phyloP scores from a whole-genome alignment of 2,113 vertebrate genomes.

The Hippocampus abdominalis region DNA sequence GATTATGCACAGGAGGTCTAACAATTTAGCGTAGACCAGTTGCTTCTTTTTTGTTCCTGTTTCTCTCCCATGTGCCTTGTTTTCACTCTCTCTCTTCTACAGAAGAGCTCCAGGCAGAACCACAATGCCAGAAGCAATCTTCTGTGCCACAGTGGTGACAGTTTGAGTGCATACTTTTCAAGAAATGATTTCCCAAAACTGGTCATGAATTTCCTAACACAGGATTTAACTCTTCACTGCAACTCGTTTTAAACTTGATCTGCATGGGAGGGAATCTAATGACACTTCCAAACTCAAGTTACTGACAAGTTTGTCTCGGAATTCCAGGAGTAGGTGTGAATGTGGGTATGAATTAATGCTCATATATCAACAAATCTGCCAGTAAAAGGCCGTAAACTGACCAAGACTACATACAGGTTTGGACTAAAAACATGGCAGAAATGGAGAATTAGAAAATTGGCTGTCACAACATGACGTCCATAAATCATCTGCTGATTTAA shows the following conservation, averaged over 20 bases:
- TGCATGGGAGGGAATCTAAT: not conserved
- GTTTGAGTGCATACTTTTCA: slow-evolving; percentile 48
- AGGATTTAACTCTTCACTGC: slow-evolving; percentile 2
- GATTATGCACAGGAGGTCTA: slow-evolving; percentile 4
- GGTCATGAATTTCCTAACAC: slow-evolving; percentile 38
- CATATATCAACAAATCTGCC: too few relatives aligned
- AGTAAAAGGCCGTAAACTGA: too few relatives aligned
- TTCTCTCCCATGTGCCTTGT: slow-evolving; percentile 13
- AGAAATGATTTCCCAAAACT: slow-evolving; percentile 32
- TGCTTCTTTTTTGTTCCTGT: not conserved
- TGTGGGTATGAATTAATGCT: not conserved
- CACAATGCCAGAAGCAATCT: slow-evolving; percentile 27
- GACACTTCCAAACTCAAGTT: not conserved
- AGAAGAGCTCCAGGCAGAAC: slow-evolving; percentile 12
- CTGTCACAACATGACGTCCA: too few relatives aligned
- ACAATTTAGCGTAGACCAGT: slow-evolving; percentile 6
- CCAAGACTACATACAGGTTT: too few relatives aligned
- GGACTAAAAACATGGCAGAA: too few relatives aligned
- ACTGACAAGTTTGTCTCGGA: not conserved
- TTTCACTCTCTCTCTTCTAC: slow-evolving; percentile 8
- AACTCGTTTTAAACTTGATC: not conserved
- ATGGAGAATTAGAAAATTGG: too few relatives aligned
- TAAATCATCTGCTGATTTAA: too few relatives aligned
- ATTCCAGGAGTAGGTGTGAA: not conserved
- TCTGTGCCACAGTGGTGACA: slow-evolving; percentile 38